These are phyloP conservation scores for Cirrhinus molitorella DNA, from an alignment of 2,797 vertebrate species.

Conservation along the genomic window DNA sequence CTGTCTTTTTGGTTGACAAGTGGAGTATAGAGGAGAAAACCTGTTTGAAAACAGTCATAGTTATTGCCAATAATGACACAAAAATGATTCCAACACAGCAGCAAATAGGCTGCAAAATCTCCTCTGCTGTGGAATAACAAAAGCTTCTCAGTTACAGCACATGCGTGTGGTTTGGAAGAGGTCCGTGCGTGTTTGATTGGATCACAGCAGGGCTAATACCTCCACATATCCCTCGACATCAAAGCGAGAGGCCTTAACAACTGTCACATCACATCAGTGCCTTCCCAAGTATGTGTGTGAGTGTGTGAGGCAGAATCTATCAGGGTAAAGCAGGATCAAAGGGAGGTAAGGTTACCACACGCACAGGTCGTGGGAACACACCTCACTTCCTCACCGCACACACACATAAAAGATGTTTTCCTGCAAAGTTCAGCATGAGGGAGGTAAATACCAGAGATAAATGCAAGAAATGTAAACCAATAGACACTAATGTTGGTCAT, in stretches of 20 bases:
- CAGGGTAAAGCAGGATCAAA: conserved; percentile 58
- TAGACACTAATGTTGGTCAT: conserved; percentile 5
- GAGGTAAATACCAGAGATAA: not conserved
- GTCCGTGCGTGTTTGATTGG: conserved; percentile 46
- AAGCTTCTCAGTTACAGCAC: conserved; percentile 40
- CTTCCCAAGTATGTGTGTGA: conserved; percentile 37
- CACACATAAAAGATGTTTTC: conserved; percentile 22
- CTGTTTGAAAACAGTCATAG: not conserved
- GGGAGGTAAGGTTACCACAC: conserved; percentile 59
- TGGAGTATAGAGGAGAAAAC: not conserved
- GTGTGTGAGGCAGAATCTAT: conserved; percentile 39
- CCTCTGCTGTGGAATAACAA: conserved; percentile 15
- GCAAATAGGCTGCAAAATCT: not conserved
- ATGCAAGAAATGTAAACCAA: not conserved
- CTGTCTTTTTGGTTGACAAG: not conserved
- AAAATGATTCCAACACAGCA: not conserved
- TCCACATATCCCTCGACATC: conserved; percentile 60
- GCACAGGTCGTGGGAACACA: conserved; percentile 61
- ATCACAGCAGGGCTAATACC: conserved; percentile 62
- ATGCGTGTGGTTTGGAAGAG: conserved; percentile 44
- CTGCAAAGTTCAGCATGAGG: conserved; percentile 8
- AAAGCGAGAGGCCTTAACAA: conserved; percentile 63
- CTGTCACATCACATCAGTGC: conserved; percentile 64
- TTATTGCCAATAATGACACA: not conserved
- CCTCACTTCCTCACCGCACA: conserved; percentile 46